phyloP scores from a whole-genome alignment of 2,888 invertebrate species.

The Augochlorella aurata region DNA sequence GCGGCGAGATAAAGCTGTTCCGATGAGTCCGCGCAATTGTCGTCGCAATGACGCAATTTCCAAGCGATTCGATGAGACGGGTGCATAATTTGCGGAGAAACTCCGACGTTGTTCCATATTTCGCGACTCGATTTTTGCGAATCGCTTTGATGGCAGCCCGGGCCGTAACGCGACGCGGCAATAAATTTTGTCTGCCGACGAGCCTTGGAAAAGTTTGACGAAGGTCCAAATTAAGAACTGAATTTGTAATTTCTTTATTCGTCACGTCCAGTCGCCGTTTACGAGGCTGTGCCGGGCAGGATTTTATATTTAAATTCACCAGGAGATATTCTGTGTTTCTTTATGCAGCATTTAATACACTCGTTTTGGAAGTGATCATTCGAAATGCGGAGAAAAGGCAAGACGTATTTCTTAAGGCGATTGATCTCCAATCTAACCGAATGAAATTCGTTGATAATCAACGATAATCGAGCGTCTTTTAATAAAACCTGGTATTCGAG shows the following conservation, averaged over 20 bases:
- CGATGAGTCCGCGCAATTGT: neutral
- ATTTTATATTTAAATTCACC: slow-evolving; percentile 1
- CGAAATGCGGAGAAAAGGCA: neutral
- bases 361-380: neutral
- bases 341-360: neutral
- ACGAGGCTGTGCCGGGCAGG: neutral
- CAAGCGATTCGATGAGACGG: neutral
- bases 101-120: neutral
- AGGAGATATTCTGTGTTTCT: neutral
- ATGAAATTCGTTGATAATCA: too few species aligned
- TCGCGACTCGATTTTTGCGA: neutral
- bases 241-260: slow-evolving; percentile 4
- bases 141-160: neutral
- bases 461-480: too few species aligned
- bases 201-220: neutral
- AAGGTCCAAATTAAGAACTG: neutral
- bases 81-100: neutral
- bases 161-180: neutral
- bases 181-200: neutral
- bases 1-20: neutral
- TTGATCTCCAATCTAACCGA: too few species aligned
- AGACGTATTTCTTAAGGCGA: too few species aligned
- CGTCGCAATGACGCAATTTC: slow-evolving; percentile 3
- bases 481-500: too few species aligned
- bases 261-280: neutral